A percentile compares a stretch with the other conserved stretches of the same genome.
Evolutionary conservation across 2,888 invertebrate genomes (phyloP).

Genomic region (Tetragonisca angustula): DNA sequence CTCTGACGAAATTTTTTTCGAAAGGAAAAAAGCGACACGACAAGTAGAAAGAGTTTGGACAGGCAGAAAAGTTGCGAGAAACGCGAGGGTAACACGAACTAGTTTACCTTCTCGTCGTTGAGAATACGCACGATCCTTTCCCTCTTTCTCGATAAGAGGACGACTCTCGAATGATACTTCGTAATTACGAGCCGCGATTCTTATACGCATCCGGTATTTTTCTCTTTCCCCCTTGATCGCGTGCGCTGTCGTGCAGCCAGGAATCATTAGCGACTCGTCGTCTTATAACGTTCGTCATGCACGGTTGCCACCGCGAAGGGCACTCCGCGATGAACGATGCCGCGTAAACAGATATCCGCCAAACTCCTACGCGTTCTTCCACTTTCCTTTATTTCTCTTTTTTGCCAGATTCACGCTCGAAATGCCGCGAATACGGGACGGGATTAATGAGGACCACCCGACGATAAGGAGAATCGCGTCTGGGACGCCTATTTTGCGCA

Average conservation of each 20-base stretch:
- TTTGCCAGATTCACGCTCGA: constrained; percentile 24
- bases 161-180: constrained; percentile 44
- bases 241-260: constrained; percentile 45
- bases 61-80: background rate
- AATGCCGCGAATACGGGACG: constrained; percentile 35
- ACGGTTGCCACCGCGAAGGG: constrained; percentile 65
- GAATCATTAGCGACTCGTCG: constrained; percentile 56
- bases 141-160: background rate
- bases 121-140: constrained; percentile 6
- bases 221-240: background rate
- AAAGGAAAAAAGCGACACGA: background rate
- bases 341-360: constrained; percentile 40
- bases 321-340: constrained; percentile 35
- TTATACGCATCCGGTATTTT: constrained; percentile 31
- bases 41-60: background rate
- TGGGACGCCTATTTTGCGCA: constrained; percentile 21
- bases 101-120: constrained; percentile 37
- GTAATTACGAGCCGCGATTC: constrained; percentile 45
- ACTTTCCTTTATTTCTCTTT: background rate
- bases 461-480: constrained; percentile 41
- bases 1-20: too few relatives aligned
- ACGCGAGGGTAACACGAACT: background rate
- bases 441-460: constrained; percentile 54
- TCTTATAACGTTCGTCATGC: constrained; percentile 62
- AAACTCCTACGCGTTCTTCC: constrained; percentile 1